phyloP scores from a whole-genome alignment of 1,140 invertebrate species.

The Sitophilus oryzae region DNA sequence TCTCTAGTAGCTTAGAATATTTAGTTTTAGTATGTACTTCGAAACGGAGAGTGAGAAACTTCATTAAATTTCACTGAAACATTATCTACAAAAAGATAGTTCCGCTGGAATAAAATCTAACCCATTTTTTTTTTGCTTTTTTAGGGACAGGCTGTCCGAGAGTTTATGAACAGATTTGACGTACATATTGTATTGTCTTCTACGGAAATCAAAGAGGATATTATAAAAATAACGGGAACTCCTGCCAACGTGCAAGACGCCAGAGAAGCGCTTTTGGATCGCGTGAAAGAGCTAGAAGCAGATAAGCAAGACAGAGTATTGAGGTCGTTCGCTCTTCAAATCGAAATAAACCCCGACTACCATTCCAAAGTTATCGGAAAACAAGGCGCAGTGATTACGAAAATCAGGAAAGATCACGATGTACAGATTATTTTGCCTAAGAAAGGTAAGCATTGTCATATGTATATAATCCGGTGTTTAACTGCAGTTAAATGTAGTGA shows the following conservation, averaged over 20 bases:
- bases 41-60: no score
- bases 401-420: slow-evolving; percentile 77
- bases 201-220: slow-evolving; percentile 54
- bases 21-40: no score
- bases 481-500: no score
- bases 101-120: no score
- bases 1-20: no score
- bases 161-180: slow-evolving; percentile 83
- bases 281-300: slow-evolving; percentile 74
- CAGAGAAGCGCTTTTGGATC: slow-evolving; percentile 72
- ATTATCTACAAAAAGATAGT: no score
- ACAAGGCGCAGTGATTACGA: slow-evolving; percentile 74
- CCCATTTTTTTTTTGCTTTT: no score
- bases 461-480: no score
- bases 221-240: slow-evolving; percentile 61
- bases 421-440: slow-evolving; percentile 91
- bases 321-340: slow-evolving; percentile 55
- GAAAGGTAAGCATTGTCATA: slow-evolving; percentile 53
- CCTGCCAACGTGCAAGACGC: slow-evolving; percentile 80
- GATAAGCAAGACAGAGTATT: slow-evolving; percentile 77
- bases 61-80: no score
- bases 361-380: slow-evolving; percentile 90
- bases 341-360: slow-evolving; percentile 83
- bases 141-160: slow-evolving; percentile 72
- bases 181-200: slow-evolving; percentile 85